These are phyloP conservation scores for Linyphia triangularis DNA, from an alignment of 2,888 invertebrate species.

Conservation along the genomic window DNA sequence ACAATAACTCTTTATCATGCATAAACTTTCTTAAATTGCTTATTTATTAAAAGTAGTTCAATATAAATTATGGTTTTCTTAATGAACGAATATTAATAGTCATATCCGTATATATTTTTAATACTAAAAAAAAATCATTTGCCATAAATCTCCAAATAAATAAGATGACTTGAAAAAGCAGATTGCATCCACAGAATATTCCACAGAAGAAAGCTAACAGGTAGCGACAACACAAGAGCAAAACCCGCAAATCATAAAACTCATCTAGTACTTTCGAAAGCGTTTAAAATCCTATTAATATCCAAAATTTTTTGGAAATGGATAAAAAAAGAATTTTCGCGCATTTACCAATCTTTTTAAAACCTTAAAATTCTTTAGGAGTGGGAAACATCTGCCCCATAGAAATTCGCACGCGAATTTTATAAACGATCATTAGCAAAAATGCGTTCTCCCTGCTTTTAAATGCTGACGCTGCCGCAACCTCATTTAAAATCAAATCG, in stretches of 20 bases:
- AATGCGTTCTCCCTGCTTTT: constrained; percentile 33
- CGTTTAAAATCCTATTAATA: background rate
- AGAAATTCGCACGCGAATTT: constrained; percentile 23
- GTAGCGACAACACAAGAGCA: background rate
- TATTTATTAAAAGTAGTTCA: no score
- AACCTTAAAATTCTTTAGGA: background rate
- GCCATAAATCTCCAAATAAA: no score
- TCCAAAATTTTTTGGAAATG: background rate
- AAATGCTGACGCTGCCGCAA: background rate
- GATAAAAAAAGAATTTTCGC: background rate
- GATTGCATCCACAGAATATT: background rate
- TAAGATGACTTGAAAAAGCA: no score
- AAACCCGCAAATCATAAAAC: background rate
- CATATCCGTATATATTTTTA: no score
- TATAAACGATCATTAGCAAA: constrained; percentile 58
- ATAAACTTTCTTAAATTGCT: no score
- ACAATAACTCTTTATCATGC: no score
- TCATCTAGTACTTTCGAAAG: background rate
- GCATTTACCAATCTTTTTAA: background rate
- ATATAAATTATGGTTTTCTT: no score
- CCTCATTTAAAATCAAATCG: constrained; percentile 72
- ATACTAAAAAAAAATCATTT: no score
- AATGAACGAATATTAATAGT: no score
- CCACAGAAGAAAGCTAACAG: background rate
- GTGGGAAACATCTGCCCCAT: constrained; percentile 27